Evolutionary conservation across 2,797 vertebrate species (phyloP), one percentile per base, ranked within the genome.

Genomic region (Gila robusta): DNA sequence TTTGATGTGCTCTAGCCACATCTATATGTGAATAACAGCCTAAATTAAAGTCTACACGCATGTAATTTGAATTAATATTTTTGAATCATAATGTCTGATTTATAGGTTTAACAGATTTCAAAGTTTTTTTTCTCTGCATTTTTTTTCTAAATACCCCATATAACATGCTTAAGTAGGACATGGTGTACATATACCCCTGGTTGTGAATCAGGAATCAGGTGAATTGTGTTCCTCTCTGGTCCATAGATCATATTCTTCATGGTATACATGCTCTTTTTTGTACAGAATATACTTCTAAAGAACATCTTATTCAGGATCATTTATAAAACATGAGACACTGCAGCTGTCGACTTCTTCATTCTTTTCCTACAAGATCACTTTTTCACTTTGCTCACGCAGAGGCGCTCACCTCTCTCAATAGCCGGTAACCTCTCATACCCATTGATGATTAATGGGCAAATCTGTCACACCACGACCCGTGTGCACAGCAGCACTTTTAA

Each of bases 401-500:
- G 73, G 32, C 28, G 1, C 83, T 79, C 83, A 85, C 83, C 83
- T 85, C 54, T 85, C 83, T 79, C 66, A 72, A 76, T 52, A 83
- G 41, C 73, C 59, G 17, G 82, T 78, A 84, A 84, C 62, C 73
- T 56, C 82, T 84, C 76, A 70, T 85, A 49, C 67, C 67, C 35
- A 79, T 62, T 64, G 83, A 71, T 79, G 83, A 85, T 85, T 79
- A 85, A 85, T 85, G 83, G 67, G 52, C 39, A 72, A 79, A 79
- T 85, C 67, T 79, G 67, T 85, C 83, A 78, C 39, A 39, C 23
- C 9, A 54, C 26, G 49, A 84, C 59, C 70, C 17, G 39, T 82
- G 26, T 56, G 54, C 54, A 80, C 14, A 47, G 87, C 89, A 84
- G 89, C 87, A 89, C 91, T 85, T 92, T 92, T 92, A 94, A 91